A percentile compares a stretch with the other conserved stretches of the same genome.
These are phyloP conservation scores for Trichechus manatus DNA, from an alignment of 2,113 vertebrate species.

Conservation along the genomic window DNA sequence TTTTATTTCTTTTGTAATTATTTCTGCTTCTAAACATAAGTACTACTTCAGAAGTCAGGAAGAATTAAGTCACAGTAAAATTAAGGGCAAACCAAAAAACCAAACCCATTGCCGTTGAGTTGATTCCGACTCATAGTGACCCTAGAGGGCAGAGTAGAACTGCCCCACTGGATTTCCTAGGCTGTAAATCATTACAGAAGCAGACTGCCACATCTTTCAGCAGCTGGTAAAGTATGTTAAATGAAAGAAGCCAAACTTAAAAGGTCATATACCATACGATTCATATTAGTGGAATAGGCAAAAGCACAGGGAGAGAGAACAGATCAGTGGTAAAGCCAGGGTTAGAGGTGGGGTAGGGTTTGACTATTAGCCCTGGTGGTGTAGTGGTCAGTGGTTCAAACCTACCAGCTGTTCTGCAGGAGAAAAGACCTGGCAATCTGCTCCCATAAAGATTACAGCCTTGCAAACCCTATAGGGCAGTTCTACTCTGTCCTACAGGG, in stretches of 20 bases:
- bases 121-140: not conserved
- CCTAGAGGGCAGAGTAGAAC: not conserved
- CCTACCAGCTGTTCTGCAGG: not conserved
- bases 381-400: not conserved
- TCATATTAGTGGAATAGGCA: not conserved
- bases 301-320: not conserved
- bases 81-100: not conserved
- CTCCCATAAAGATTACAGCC: not conserved
- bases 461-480: not conserved
- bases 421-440: not conserved
- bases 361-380: not conserved
- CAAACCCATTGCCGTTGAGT: not conserved
- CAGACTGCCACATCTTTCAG: not conserved
- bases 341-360: not conserved
- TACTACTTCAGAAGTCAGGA: not conserved
- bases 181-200: not conserved
- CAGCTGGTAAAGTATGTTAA: not conserved
- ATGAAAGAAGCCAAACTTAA: not conserved
- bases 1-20: slow-evolving; percentile 9
- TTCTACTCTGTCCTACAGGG: not conserved
- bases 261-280: not conserved
- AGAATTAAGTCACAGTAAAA: not conserved
- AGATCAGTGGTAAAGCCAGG: not conserved
- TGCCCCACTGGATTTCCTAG: not conserved
- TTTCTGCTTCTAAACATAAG: not conserved